These are phyloP conservation scores for Baryphthengus martii DNA, from an alignment of 2,113 vertebrate species.

Conservation along the genomic window DNA sequence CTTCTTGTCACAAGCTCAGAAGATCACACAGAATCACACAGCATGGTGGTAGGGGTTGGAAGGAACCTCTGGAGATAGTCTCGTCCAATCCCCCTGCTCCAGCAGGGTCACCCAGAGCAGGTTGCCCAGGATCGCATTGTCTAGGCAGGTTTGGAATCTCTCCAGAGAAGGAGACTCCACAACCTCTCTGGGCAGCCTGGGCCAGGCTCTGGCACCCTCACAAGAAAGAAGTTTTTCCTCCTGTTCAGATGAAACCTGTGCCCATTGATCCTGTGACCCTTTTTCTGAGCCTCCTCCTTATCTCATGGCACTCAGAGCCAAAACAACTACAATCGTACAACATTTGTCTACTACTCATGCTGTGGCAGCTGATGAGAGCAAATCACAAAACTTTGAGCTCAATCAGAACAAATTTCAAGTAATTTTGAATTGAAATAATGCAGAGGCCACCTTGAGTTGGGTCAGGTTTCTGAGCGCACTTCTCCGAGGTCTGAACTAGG, in stretches of 20 bases:
- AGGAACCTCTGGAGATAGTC: neutral
- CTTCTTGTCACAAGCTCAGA: neutral
- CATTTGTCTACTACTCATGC: neutral
- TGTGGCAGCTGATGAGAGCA: neutral
- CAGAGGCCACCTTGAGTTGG: neutral
- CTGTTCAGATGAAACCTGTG: neutral
- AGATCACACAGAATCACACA: neutral
- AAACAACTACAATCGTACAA: neutral
- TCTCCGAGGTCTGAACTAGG: neutral
- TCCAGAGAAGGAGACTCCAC: neutral
- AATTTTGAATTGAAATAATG: neutral
- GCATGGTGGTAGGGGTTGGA: neutral
- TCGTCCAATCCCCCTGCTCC: neutral
- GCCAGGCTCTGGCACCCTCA: neutral
- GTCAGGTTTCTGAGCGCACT: neutral
- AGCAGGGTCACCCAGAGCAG: neutral
- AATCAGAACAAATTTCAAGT: neutral
- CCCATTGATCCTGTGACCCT: neutral
- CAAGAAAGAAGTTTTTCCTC: neutral
- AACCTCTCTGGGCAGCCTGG: neutral
- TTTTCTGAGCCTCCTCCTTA: neutral
- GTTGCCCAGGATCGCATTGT: neutral
- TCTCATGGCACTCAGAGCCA: accelerated
- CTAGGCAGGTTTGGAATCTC: neutral
- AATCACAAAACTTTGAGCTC: neutral